Conservation (phyloP, 2,113 vertebrate genomes). For the Larimichthys crocea region DNA sequence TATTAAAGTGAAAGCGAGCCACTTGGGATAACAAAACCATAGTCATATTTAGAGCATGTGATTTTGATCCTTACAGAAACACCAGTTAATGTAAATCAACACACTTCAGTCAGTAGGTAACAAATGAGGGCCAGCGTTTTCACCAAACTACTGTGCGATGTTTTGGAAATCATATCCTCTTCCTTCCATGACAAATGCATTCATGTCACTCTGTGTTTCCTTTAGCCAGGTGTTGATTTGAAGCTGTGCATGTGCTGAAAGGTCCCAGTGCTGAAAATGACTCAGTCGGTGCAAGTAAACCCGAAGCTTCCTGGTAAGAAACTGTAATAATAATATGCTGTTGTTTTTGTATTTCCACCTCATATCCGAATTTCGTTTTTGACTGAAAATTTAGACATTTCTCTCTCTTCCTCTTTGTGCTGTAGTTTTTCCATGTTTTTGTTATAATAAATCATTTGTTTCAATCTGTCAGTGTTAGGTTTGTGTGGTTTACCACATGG, state of each 20-base stretch:
- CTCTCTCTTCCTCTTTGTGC: neutral
- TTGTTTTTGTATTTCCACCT: slow-evolving; percentile 10
- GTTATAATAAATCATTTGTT: neutral
- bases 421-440: neutral
- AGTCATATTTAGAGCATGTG: neutral
- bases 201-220: slow-evolving; percentile 28
- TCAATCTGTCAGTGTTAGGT: neutral
- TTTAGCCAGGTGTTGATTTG: slow-evolving; percentile 73
- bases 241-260: slow-evolving; percentile 69
- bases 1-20: slow-evolving; percentile 14
- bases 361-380: neutral
- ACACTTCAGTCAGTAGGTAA: neutral
- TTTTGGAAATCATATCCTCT: slow-evolving; percentile 21
- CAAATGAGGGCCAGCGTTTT: neutral
- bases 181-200: neutral
- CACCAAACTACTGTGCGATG: neutral
- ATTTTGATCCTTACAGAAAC: neutral
- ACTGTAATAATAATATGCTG: neutral
- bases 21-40: neutral
- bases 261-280: slow-evolving; percentile 82
- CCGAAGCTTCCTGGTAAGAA: slow-evolving; percentile 89
- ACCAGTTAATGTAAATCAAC: neutral
- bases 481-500: neutral
- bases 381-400: neutral
- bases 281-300: slow-evolving; percentile 88